Evolutionary conservation across 2,888 invertebrate genomes (phyloP), one percentile per base, ranked within the genome.

Genomic region (Plusia festucae): DNA sequence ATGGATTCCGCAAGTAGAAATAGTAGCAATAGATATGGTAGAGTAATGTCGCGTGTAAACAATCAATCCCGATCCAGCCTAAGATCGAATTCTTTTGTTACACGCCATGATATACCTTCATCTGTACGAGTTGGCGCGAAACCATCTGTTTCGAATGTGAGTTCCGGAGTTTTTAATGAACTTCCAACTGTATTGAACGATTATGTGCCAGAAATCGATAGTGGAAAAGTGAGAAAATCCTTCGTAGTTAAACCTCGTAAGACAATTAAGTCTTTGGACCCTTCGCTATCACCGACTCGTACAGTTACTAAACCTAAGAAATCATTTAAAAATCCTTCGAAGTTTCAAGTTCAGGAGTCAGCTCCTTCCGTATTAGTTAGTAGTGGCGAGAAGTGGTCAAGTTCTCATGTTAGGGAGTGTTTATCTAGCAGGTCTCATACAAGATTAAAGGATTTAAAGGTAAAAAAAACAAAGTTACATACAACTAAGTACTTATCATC

Each of bases 11-110:
- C 30, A 8, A 71, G 60, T 57, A 83, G 70, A 72, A 85, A 69
- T 59, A 65, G 69, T 53, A 81, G 55, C 44, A 87, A 82, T 24
- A 89, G 81, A 68, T 93, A 93, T 70, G 88, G 88, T 13, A 90
- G 92, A 83, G 93, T 94, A 0, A 93, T 93, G 94, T 81, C 94
- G 32, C 91, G 93, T 53, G 88, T 93, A 3, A 74, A 79, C 55
- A 90, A 86, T 80, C 82, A 74, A 61, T 84, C 88, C 34, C 79
- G 78, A 30, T 74, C 76, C 30, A 89, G 81, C 74, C 73, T 90
- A 34, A 89, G 84, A 59, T 82, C 90, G 30, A 87, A 75, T 78
- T 87, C 90, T 52, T 80, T 78, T 61, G 91, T 94, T 68, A 90
- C 85, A 61, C 89, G 91, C 55, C 93, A 94, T 75, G 88, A 88